phyloP scores from a whole-genome alignment of 2,797 vertebrate genomes.

The Leuciscus waleckii region DNA sequence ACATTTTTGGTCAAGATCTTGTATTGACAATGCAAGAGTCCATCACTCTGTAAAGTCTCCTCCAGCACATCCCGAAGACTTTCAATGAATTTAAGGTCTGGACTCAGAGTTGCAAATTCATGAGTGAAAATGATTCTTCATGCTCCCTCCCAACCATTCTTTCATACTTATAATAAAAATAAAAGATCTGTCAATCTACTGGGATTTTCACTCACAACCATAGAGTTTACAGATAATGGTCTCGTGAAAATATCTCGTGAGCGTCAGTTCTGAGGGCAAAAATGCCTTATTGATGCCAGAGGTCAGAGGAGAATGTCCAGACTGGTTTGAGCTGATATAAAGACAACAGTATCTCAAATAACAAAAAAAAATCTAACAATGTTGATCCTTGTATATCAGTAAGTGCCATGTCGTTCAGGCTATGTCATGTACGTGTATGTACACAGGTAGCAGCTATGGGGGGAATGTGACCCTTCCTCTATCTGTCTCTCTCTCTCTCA shows the following conservation, averaged over 20 bases:
- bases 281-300: constrained; percentile 59
- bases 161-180: too few species aligned
- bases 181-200: too few species aligned
- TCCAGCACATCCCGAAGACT: too few species aligned
- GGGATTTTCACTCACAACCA: neutral
- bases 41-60: too few species aligned
- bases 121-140: too few species aligned
- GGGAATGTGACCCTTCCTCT: constrained; percentile 2
- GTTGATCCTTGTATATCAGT: neutral
- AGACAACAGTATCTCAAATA: neutral
- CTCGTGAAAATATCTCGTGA: constrained; percentile 1
- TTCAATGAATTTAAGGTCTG: too few species aligned
- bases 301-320: constrained; percentile 55
- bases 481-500: constrained; percentile 17
- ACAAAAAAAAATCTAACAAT: neutral
- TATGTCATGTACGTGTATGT: neutral
- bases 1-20: too few species aligned
- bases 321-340: constrained; percentile 6
- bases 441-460: neutral
- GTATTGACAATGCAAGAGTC: too few species aligned
- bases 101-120: too few species aligned
- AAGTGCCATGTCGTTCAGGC: neutral
- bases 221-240: neutral
- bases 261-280: constrained; percentile 46
- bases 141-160: too few species aligned